phyloP scores from a whole-genome alignment of 2,888 invertebrate species.

The Iselma pallidipennis region DNA sequence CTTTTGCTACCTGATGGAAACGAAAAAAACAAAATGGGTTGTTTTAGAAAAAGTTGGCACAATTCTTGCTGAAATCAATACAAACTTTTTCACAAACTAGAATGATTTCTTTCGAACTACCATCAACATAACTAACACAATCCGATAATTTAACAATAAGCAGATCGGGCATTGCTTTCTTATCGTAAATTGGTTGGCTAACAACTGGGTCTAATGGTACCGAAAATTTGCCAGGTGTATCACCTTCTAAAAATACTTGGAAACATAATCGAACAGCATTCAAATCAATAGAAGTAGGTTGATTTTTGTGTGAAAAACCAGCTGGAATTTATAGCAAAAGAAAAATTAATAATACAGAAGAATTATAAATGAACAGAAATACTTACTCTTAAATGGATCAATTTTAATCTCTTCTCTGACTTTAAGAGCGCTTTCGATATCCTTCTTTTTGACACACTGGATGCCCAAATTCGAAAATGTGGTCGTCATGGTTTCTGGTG shows the following conservation, averaged over 20 bases:
- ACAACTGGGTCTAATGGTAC: constrained; percentile 77
- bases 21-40: no score
- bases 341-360: constrained; percentile 7
- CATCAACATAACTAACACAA: constrained; percentile 80
- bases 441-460: constrained; percentile 95
- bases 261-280: constrained; percentile 94
- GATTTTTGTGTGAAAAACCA: constrained; percentile 81
- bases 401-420: constrained; percentile 82
- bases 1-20: constrained; percentile 81
- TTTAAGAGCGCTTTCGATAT: constrained; percentile 82
- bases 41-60: no score
- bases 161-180: constrained; percentile 94
- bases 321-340: constrained; percentile 66
- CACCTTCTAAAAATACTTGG: constrained; percentile 86
- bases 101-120: constrained; percentile 83
- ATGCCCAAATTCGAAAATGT: constrained; percentile 93
- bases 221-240: constrained; percentile 70
- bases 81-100: constrained; percentile 90
- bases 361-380: no score
- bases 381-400: constrained; percentile 92
- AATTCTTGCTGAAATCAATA: no score
- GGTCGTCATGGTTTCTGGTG: constrained; percentile 75
- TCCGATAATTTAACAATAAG: constrained; percentile 87
- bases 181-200: constrained; percentile 92
- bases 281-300: constrained; percentile 88